Percentiles rank a stretch among this genome's conserved stretches.
Conservation (phyloP, 2,888 invertebrate genomes). For the Andrena praecox region DNA sequence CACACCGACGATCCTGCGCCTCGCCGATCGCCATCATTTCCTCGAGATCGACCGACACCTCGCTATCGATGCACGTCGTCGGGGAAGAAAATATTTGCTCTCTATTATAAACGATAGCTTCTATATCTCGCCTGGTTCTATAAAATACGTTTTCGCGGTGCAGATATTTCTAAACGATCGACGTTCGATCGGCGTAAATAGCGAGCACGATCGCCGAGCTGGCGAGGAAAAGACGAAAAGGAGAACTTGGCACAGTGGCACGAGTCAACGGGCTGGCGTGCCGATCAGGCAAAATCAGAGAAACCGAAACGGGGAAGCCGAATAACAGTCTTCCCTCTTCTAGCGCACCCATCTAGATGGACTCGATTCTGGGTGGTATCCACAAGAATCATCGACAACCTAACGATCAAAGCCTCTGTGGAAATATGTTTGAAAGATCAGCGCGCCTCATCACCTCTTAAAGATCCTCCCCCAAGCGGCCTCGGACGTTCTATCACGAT, state of each 20-base stretch:
- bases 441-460: conserved; percentile 19
- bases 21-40: not conserved
- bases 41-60: not conserved
- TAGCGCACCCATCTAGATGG: conserved; percentile 11
- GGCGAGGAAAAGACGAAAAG: conserved; percentile 28
- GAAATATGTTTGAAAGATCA: conserved; percentile 32
- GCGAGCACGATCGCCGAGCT: conserved; percentile 14
- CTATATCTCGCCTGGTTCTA: conserved; percentile 9
- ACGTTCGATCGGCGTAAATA: not conserved
- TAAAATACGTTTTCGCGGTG: conserved; percentile 7
- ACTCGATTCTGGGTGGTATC: conserved; percentile 20
- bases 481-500: conserved; percentile 59
- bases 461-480: conserved; percentile 24
- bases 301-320: conserved; percentile 33
- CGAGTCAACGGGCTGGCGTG: conserved; percentile 30
- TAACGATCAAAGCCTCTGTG: conserved; percentile 37
- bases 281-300: conserved; percentile 27
- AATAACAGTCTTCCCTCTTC: conserved; percentile 1
- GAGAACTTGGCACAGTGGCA: conserved; percentile 59
- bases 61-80: not conserved
- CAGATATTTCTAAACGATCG: too few species aligned
- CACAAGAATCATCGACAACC: conserved; percentile 23
- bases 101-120: conserved; percentile 12
- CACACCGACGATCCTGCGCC: not conserved
- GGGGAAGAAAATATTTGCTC: conserved; percentile 2